phyloP scores from a whole-genome alignment of 2,888 invertebrate genomes.

The Spodoptera littoralis region DNA sequence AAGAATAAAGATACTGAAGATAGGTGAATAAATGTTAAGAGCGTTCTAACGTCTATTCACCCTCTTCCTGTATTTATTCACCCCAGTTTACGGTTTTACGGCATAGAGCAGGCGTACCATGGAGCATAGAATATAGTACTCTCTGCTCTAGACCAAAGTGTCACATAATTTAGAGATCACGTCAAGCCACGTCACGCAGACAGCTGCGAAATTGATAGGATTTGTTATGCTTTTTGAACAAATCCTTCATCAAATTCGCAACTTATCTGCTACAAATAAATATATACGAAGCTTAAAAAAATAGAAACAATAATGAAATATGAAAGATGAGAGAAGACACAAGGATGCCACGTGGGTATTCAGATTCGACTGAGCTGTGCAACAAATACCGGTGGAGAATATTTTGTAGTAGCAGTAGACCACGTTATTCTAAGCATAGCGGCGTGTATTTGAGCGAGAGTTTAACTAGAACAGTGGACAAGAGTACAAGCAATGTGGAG shows the following conservation, averaged over 20 bases:
- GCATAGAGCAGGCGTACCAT: too few relatives aligned
- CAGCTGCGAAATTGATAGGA: neutral
- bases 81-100: too few relatives aligned
- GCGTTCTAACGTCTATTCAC: too few relatives aligned
- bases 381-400: constrained; percentile 53
- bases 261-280: too few relatives aligned
- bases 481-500: neutral
- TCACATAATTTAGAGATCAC: too few relatives aligned
- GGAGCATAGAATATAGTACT: too few relatives aligned
- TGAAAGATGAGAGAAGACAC: neutral
- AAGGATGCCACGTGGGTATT: constrained; percentile 50
- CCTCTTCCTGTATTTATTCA: too few relatives aligned
- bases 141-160: too few relatives aligned
- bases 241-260: neutral
- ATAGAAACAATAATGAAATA: constrained; percentile 3
- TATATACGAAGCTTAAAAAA: neutral
- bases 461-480: neutral
- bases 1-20: too few relatives aligned
- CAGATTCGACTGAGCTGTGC: constrained; percentile 26
- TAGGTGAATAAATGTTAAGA: too few relatives aligned
- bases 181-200: neutral
- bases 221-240: constrained; percentile 5
- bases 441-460: constrained; percentile 36
- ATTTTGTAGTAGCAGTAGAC: constrained; percentile 8
- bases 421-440: neutral